Evolutionary conservation across 2,113 vertebrate genomes (phyloP).

Genomic region (Larimichthys polyactis): DNA sequence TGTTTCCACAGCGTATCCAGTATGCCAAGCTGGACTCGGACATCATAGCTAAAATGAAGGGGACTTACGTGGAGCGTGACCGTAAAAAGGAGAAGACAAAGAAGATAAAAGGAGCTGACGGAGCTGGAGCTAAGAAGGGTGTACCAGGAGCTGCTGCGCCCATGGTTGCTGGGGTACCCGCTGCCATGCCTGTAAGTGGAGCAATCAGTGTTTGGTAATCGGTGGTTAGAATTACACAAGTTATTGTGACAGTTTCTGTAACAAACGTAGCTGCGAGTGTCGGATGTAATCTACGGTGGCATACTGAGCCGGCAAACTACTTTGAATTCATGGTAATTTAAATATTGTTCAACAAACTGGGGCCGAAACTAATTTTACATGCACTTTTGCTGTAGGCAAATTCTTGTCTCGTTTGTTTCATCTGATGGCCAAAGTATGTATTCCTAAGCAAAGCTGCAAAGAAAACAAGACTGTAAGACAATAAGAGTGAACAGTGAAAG

Average conservation of each 20-base stretch:
- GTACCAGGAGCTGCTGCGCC: constrained; percentile 78
- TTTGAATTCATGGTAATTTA: background rate
- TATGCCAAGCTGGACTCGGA: constrained; percentile 91
- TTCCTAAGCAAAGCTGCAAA: no score
- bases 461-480: background rate
- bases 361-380: background rate
- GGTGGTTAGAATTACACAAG: background rate
- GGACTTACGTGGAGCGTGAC: constrained; percentile 92
- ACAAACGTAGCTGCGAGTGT: background rate
- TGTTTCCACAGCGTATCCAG: constrained; percentile 87
- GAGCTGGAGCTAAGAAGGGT: constrained; percentile 82
- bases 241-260: background rate
- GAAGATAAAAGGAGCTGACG: constrained; percentile 87
- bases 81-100: constrained; percentile 93
- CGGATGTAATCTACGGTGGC: background rate
- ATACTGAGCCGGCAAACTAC: background rate
- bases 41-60: constrained; percentile 96
- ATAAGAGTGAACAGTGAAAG: background rate
- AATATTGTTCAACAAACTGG: background rate
- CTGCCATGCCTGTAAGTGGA: constrained; percentile 87
- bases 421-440: background rate
- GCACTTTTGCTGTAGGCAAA: no score
- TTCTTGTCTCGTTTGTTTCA: background rate
- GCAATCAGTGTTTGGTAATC: background rate
- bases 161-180: constrained; percentile 83